Evolutionary conservation across 1,140 invertebrate genomes (phyloP).

Genomic region (Chrysomallon squamiferum): DNA sequence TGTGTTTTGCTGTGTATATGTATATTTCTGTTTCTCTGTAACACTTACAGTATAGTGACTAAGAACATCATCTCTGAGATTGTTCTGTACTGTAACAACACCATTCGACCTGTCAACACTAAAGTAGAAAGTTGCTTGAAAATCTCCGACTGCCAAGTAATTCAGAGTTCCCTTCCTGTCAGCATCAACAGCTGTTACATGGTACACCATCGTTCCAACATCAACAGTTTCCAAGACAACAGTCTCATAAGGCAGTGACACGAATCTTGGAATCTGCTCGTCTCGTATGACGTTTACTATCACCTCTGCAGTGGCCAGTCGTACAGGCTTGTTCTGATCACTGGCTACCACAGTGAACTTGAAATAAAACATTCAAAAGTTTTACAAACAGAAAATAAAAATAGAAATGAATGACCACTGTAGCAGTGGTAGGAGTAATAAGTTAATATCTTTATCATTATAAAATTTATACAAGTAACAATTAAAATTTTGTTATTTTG

Average conservation of each 20-base stretch:
- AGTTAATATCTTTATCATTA: too few species aligned
- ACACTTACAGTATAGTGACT: constrained; percentile 16
- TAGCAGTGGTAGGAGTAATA: too few species aligned
- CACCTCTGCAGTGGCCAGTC: constrained; percentile 69
- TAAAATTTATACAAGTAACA: too few species aligned
- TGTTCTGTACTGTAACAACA: constrained; percentile 21
- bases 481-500: too few species aligned
- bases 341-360: constrained; percentile 65
- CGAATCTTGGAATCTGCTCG: constrained; percentile 14
- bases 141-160: constrained; percentile 31
- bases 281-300: constrained; percentile 21
- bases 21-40: too few species aligned
- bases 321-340: constrained; percentile 81
- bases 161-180: constrained; percentile 24
- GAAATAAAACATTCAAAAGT: neutral
- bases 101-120: constrained; percentile 27
- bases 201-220: constrained; percentile 11
- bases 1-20: too few species aligned
- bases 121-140: constrained; percentile 36
- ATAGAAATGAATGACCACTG: too few species aligned
- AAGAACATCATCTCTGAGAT: constrained; percentile 22
- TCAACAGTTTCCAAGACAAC: constrained; percentile 13
- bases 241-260: constrained; percentile 4
- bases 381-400: too few species aligned
- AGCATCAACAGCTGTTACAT: constrained; percentile 24